These are phyloP conservation scores for Fragum sueziense DNA, from an alignment of 2,888 invertebrate genomes.

Conservation along the genomic window DNA sequence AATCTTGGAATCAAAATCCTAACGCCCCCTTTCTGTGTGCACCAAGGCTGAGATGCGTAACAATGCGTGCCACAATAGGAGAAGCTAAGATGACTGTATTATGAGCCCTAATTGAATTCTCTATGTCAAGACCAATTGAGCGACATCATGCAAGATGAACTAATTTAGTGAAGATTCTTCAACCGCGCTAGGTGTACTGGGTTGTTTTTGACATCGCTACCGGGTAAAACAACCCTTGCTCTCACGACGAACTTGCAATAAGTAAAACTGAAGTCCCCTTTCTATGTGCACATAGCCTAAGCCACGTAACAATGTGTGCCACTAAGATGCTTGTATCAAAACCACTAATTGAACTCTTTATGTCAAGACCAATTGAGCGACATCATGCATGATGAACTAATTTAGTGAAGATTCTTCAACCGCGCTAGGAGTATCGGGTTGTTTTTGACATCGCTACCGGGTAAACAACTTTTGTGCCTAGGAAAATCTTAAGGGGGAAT, in stretches of 20 bases:
- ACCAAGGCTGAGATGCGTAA: neutral
- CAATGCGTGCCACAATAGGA: neutral
- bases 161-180: neutral
- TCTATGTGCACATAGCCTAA: neutral
- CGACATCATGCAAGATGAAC: slow-evolving; percentile 4
- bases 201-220: neutral
- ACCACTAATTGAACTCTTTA: slow-evolving; percentile 11
- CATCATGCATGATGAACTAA: slow-evolving; percentile 1
- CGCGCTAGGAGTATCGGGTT: neutral
- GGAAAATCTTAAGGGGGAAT: too few relatives aligned
- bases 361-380: slow-evolving; percentile 8
- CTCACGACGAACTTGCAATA: neutral
- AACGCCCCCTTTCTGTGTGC: neutral
- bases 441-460: neutral
- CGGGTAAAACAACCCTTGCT: neutral
- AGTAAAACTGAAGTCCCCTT: neutral
- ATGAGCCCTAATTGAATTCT: slow-evolving; percentile 10
- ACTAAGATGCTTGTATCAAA: neutral
- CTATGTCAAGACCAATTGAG: slow-evolving; percentile 8
- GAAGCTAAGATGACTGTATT: slow-evolving; percentile 9
- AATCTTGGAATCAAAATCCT: too few relatives aligned
- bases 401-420: neutral
- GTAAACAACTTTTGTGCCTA: neutral
- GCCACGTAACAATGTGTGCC: neutral
- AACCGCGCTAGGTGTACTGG: slow-evolving; percentile 1